A percentile compares a stretch with the other conserved stretches of the same genome.
These are phyloP conservation scores for Schlechtendalia chinensis DNA, from an alignment of 1,140 invertebrate genomes.

Conservation along the genomic window DNA sequence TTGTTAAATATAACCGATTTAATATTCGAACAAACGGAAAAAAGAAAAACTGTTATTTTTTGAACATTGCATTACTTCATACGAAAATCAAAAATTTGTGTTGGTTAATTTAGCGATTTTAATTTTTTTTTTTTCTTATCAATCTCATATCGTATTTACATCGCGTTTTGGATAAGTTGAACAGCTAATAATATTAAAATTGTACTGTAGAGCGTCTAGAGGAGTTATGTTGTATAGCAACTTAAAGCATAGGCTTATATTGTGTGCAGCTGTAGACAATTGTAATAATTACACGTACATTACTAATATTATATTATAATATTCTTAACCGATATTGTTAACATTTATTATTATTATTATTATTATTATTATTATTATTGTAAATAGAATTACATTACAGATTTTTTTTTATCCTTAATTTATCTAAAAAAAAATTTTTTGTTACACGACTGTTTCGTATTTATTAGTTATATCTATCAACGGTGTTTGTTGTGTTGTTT, in stretches of 20 bases:
- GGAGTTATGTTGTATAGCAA: constrained; percentile 15
- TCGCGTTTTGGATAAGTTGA: background rate
- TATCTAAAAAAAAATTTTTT: background rate
- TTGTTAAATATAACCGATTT: background rate
- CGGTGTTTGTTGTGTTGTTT: constrained; percentile 33
- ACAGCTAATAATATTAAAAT: constrained; percentile 12
- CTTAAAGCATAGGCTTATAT: background rate
- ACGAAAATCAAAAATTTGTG: background rate
- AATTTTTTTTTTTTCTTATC: background rate
- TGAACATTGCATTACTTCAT: background rate
- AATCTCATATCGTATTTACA: background rate
- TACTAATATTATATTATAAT: constrained; percentile 30
- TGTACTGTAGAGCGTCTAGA: constrained; percentile 25
- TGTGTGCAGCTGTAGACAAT: constrained; percentile 15
- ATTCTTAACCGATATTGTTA: constrained; percentile 14
- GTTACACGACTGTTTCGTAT: background rate
- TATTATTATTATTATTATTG: constrained; percentile 4
- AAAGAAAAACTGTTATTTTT: background rate
- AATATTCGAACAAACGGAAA: too few species aligned
- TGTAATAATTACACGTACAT: background rate
- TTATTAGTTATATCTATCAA: background rate
- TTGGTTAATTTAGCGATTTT: background rate
- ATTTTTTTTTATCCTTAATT: constrained; percentile 5
- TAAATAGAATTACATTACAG: constrained; percentile 22
- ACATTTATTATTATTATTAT: constrained; percentile 19